phyloP scores from a whole-genome alignment of 2,797 vertebrate genomes.

The Danio choprae region DNA sequence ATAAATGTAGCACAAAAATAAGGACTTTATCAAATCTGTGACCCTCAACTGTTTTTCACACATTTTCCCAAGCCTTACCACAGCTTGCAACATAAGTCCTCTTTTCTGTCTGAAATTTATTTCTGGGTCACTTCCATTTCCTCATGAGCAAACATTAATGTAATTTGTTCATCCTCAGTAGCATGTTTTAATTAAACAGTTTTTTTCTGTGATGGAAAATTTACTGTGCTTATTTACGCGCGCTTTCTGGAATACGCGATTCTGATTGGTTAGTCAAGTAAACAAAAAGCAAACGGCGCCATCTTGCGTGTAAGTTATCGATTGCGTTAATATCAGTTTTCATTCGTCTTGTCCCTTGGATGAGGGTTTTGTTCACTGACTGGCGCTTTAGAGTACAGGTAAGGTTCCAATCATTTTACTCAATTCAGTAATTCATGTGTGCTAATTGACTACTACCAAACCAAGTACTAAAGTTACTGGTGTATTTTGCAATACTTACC shows the following conservation, averaged over 20 bases:
- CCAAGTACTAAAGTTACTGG: no score
- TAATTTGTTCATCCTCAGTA: constrained; percentile 33
- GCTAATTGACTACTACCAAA: no score
- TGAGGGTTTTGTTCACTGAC: no score
- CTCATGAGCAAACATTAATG: constrained; percentile 17
- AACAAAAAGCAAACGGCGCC: not conserved
- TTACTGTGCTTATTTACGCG: not conserved
- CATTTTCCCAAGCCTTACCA: constrained; percentile 14
- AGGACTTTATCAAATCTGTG: not conserved
- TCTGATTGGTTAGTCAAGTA: not conserved
- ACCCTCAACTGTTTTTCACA: not conserved
- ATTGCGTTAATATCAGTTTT: not conserved
- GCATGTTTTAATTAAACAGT: constrained; percentile 54
- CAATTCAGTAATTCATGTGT: no score
- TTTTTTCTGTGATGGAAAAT: constrained; percentile 22
- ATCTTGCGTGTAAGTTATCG: not conserved
- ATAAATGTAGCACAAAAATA: constrained; percentile 8
- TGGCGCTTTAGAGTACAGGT: no score
- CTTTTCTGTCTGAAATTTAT: constrained; percentile 16
- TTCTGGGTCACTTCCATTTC: constrained; percentile 1
- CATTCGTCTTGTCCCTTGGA: not conserved
- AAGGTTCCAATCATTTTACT: not conserved
- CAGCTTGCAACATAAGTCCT: constrained; percentile 20
- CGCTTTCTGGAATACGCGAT: not conserved
- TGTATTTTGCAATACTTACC: not conserved